Base-by-base conservation (phyloP, 1,140 invertebrate species). In the Caenorhabditis tropicalis region DNA sequence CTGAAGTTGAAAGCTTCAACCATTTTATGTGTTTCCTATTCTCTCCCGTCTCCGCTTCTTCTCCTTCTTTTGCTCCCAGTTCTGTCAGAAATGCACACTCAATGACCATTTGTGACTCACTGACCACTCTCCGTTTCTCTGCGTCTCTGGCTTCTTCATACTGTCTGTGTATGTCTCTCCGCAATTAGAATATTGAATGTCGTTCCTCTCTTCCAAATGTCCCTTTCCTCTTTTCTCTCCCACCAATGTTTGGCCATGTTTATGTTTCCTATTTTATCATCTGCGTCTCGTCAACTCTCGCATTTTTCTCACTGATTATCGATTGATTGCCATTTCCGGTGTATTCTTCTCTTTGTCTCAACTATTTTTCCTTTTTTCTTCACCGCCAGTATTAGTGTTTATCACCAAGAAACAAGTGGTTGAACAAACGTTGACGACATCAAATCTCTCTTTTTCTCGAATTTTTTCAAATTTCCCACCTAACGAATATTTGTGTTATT, bases 151-250 rank as follows among this genome's bases (percentile, higher is more conserved):
- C 1, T 46, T 39, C n/a, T 21, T 4, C 36, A n/a, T 12, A 43
- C n/a, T 43, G 3, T 65, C 31, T 65, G 16, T 9, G 5, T 31
- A 29, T n/a, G 12, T 36, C 58, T 65, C 36, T 21, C 36, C 65
- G n/a, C 65, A 74, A 74, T 74, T 74, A 74, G 65, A 74, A 74
- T 74, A 74, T 74, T 74, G 65, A 74, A 74, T 74, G 65, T 74
- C 65, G 33, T 43, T 27, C 58, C n/a, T 33, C 36, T 31, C 31
- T 31, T 56, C 53, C 15, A 6, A 21, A 9, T 12, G 7, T 56
- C 10, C 24, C 27, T 58, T 58, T n/a, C n/a, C 49, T 53, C 49
- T n/a, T n/a, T 21, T 29, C n/a, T 12, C 60, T 19, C 19, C 39
- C 31, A 36, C 36, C n/a, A 33, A 74, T 74, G 36, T 74, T 74